phyloP scores from a whole-genome alignment of 2,113 vertebrate species.

The Actinemys pallida region DNA sequence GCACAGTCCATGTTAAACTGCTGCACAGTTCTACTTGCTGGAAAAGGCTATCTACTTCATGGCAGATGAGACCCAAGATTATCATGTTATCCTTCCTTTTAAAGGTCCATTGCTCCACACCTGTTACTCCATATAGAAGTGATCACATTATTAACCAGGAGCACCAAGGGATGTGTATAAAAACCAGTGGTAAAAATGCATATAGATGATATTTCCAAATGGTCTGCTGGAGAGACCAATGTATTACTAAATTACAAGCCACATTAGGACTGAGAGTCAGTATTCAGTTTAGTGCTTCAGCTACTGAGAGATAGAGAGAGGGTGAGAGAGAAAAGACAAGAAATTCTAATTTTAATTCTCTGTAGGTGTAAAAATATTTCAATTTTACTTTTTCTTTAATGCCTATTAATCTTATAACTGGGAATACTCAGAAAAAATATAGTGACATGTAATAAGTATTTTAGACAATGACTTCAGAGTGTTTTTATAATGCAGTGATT shows the following conservation, averaged over 20 bases:
- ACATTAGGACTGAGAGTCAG: background rate
- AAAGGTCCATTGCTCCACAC: background rate
- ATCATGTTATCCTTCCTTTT: background rate
- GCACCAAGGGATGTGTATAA: background rate
- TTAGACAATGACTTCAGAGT: conserved; percentile 55
- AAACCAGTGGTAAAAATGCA: background rate
- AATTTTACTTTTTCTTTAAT: conserved; percentile 65
- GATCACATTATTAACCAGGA: conserved; percentile 4
- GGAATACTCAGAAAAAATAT: conserved; percentile 64
- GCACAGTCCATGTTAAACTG: background rate
- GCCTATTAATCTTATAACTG: conserved; percentile 40
- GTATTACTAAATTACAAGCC: conserved; percentile 21
- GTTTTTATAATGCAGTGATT: conserved; percentile 56
- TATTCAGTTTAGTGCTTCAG: background rate
- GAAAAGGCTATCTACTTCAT: background rate
- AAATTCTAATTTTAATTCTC: conserved; percentile 58
- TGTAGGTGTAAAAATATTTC: conserved; percentile 36
- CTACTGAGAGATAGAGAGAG: background rate
- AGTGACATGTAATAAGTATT: conserved; percentile 39
- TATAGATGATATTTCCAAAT: conserved; percentile 28
- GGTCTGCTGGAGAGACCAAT: conserved; percentile 16
- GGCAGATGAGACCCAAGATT: background rate
- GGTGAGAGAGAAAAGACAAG: background rate
- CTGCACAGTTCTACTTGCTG: background rate
- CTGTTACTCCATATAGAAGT: background rate